phyloP scores from a whole-genome alignment of 1,140 invertebrate genomes.

The Trichomalopsis sarcophagae region DNA sequence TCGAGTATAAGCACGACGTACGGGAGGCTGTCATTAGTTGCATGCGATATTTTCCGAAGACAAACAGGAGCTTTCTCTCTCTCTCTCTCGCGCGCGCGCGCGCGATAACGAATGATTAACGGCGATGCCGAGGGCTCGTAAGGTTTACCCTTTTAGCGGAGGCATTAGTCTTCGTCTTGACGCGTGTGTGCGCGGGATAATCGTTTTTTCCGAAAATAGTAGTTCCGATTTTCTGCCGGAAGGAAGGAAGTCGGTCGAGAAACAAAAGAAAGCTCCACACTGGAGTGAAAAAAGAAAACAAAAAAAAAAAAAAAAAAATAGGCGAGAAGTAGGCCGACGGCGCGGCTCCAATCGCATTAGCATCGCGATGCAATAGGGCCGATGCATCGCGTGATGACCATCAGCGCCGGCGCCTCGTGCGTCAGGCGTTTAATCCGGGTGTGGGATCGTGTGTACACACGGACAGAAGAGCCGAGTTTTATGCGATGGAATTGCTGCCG shows the following conservation, averaged over 20 bases:
- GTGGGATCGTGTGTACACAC: not conserved
- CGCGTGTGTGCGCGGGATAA: no score
- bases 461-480: no score
- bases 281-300: not conserved
- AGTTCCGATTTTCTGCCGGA: no score
- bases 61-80: not conserved
- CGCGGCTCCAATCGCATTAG: conserved; percentile 41
- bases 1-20: not conserved
- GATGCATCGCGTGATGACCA: conserved; percentile 47
- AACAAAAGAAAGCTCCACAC: not conserved
- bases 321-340: conserved; percentile 40
- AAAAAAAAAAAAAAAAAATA: not conserved
- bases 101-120: conserved; percentile 22
- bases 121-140: no score
- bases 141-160: no score
- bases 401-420: not conserved
- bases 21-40: not conserved
- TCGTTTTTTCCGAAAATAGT: not conserved
- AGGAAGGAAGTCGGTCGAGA: no score
- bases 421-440: conserved; percentile 12
- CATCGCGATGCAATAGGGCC: not conserved
- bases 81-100: no score
- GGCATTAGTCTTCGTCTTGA: not conserved
- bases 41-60: conserved; percentile 9
- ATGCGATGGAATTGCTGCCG: no score